Evolutionary conservation across 1,140 invertebrate species (phyloP).

Genomic region (Drosophila ironensis): DNA sequence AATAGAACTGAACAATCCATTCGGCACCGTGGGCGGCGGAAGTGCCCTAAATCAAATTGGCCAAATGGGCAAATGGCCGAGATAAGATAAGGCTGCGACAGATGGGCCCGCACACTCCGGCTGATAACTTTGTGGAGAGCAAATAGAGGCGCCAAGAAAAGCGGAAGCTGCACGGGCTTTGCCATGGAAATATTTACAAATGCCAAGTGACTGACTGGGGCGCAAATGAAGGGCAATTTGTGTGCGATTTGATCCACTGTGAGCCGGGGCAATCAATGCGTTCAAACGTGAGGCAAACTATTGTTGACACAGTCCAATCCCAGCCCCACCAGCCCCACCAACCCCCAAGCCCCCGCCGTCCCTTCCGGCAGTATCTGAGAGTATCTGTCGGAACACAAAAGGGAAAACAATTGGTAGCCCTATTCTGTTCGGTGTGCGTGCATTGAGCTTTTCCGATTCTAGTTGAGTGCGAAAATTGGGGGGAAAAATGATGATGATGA

Average conservation of each 20-base stretch:
- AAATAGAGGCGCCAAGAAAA: not conserved
- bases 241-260: slow-evolving; percentile 37
- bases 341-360: not conserved
- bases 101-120: too few relatives aligned
- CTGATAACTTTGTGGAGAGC: slow-evolving; percentile 8
- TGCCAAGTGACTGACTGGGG: too few relatives aligned
- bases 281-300: slow-evolving; percentile 41
- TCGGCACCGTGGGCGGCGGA: slow-evolving; percentile 36
- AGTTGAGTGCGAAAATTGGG: slow-evolving; percentile 29
- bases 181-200: slow-evolving; percentile 3
- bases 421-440: slow-evolving; percentile 15
- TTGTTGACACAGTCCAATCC: slow-evolving; percentile 22
- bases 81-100: slow-evolving; percentile 67
- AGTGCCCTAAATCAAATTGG: slow-evolving; percentile 65
- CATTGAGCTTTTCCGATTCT: slow-evolving; percentile 37
- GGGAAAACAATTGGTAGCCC: slow-evolving; percentile 62
- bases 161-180: slow-evolving; percentile 16
- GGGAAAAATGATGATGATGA: not conserved
- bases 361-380: not conserved
- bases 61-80: slow-evolving; percentile 45
- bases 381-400: slow-evolving; percentile 55
- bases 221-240: not conserved
- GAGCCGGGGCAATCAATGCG: slow-evolving; percentile 43
- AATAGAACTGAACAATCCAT: not conserved
- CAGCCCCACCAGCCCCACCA: not conserved